A percentile compares a stretch with the other conserved stretches of the same genome.
Conservation (phyloP, 2,797 vertebrate genomes). For the Micropoecilia bifurca region DNA sequence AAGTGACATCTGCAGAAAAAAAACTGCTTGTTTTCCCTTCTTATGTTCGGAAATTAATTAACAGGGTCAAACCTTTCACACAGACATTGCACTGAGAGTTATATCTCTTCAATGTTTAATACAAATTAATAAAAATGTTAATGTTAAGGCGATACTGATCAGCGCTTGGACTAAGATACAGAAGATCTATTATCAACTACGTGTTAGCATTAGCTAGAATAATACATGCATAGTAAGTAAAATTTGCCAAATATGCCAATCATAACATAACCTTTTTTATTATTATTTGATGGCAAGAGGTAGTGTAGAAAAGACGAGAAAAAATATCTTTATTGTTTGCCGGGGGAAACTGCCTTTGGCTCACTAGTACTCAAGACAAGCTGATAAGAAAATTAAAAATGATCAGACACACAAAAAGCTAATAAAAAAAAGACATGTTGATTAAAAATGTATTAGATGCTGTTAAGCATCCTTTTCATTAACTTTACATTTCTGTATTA, state of each 20-base stretch:
- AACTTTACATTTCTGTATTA: neutral
- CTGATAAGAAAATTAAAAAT: neutral
- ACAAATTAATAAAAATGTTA: slow-evolving; percentile 43
- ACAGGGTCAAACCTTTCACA: neutral
- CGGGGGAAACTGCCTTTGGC: neutral
- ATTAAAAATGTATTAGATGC: neutral
- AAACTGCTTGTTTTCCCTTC: neutral
- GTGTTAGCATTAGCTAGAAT: slow-evolving; percentile 26
- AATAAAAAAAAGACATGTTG: neutral
- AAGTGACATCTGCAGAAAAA: neutral
- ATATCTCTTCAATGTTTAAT: slow-evolving; percentile 36
- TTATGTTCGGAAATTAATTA: neutral
- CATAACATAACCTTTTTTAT: slow-evolving; percentile 1
- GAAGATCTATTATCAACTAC: slow-evolving; percentile 48
- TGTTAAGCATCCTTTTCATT: neutral
- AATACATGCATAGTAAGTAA: neutral
- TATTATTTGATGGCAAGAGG: neutral
- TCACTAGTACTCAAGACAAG: neutral
- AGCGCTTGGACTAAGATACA: slow-evolving; percentile 34
- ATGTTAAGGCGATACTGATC: slow-evolving; percentile 41
- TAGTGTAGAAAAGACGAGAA: neutral
- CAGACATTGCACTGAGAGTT: neutral
- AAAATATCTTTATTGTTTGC: neutral
- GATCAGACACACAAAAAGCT: neutral
- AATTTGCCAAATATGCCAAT: slow-evolving; percentile 15